phyloP scores from a whole-genome alignment of 2,797 vertebrate genomes.

The Aeoliscus strigatus region DNA sequence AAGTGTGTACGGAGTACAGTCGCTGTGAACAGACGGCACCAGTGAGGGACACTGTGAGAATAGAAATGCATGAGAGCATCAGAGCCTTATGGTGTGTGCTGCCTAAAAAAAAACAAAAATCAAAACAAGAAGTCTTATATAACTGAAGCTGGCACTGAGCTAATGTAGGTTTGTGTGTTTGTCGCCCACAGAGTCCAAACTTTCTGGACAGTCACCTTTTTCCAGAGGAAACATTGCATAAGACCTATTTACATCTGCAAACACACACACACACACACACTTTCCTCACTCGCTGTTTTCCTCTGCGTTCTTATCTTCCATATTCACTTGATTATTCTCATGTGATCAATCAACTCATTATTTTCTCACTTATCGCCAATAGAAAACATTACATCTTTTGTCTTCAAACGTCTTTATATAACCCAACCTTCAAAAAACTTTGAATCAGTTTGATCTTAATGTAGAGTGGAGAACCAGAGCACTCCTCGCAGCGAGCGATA shows the following conservation, averaged over 20 bases:
- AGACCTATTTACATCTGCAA: constrained; percentile 47
- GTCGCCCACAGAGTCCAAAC: constrained; percentile 48
- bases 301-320: neutral
- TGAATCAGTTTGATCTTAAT: no score
- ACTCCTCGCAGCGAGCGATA: no score
- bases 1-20: constrained; percentile 20
- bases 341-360: neutral
- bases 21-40: constrained; percentile 63
- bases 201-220: constrained; percentile 44
- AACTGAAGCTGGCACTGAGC: constrained; percentile 43
- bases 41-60: constrained; percentile 46
- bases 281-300: neutral
- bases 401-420: no score
- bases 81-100: constrained; percentile 49
- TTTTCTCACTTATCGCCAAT: no score
- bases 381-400: no score
- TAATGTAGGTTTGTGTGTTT: constrained; percentile 53
- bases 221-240: constrained; percentile 51
- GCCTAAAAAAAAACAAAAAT: constrained; percentile 33
- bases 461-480: no score
- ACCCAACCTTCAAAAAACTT: no score
- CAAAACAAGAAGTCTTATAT: constrained; percentile 56
- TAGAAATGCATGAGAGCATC: constrained; percentile 52
- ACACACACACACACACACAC: constrained; percentile 1
- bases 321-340: neutral